phyloP scores from a whole-genome alignment of 1,140 invertebrate species.

The Polypedilum pembai region DNA sequence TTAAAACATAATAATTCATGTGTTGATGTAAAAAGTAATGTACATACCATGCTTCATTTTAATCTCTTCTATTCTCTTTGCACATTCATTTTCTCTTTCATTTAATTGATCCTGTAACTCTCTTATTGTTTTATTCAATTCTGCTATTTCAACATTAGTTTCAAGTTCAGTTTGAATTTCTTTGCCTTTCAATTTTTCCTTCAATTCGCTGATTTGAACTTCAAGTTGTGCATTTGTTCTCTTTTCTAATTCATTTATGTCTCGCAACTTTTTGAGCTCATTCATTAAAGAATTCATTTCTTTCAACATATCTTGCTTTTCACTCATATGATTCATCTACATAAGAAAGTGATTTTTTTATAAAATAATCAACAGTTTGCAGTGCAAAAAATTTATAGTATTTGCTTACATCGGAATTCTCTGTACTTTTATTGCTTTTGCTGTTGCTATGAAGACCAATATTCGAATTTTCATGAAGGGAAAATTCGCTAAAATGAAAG shows the following conservation, averaged over 20 bases:
- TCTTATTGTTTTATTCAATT: background rate
- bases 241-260: background rate
- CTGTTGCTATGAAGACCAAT: background rate
- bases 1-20: background rate
- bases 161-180: background rate
- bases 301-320: background rate
- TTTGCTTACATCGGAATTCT: constrained; percentile 15
- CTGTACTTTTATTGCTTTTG: background rate
- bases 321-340: background rate
- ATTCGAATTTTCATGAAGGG: background rate
- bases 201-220: background rate
- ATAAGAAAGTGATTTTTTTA: background rate
- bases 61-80: background rate
- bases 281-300: background rate
- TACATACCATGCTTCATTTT: background rate
- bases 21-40: background rate
- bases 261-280: background rate
- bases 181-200: background rate
- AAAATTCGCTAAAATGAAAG: background rate
- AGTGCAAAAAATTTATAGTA: background rate
- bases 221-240: constrained; percentile 2
- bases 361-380: background rate
- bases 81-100: background rate
- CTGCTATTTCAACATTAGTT: background rate
- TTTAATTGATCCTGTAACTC: background rate